Percentiles rank a stretch among this genome's conserved stretches.
These are phyloP conservation scores for Emydocephalus ijimae DNA, from an alignment of 2,113 vertebrate genomes.

Conservation along the genomic window DNA sequence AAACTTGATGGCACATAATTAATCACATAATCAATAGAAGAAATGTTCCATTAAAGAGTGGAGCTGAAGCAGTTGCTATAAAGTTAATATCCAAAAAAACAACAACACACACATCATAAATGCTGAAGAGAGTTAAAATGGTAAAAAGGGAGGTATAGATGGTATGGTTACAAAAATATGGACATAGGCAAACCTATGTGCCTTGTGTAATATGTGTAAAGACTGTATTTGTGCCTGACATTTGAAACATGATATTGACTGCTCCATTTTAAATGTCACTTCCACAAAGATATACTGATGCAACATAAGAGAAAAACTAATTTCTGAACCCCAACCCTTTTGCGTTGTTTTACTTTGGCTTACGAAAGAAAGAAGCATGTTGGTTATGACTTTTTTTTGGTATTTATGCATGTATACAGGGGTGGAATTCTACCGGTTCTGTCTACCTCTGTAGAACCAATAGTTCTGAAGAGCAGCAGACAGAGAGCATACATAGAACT, in stretches of 20 bases:
- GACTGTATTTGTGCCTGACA: neutral
- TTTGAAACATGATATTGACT: neutral
- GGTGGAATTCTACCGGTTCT: too few species aligned
- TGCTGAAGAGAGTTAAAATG: neutral
- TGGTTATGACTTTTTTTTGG: too few species aligned
- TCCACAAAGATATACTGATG: neutral
- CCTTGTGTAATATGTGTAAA: neutral
- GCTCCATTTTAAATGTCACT: neutral
- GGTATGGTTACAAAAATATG: neutral
- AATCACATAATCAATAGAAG: neutral
- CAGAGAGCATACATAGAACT: too few species aligned
- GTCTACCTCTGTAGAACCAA: too few species aligned
- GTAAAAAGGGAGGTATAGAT: neutral
- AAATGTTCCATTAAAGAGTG: neutral
- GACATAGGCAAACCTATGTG: neutral
- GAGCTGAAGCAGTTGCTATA: too few species aligned
- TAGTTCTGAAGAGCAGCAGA: too few species aligned
- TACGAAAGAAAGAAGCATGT: too few species aligned
- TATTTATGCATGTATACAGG: too few species aligned
- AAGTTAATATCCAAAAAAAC: too few species aligned
- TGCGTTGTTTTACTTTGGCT: too few species aligned
- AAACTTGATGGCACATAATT: neutral
- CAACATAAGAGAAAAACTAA: neutral
- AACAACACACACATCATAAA: neutral
- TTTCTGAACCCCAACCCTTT: too few species aligned